Evolutionary conservation across 2,797 vertebrate genomes (phyloP).

Genomic region (Ptychadena robeensis): DNA sequence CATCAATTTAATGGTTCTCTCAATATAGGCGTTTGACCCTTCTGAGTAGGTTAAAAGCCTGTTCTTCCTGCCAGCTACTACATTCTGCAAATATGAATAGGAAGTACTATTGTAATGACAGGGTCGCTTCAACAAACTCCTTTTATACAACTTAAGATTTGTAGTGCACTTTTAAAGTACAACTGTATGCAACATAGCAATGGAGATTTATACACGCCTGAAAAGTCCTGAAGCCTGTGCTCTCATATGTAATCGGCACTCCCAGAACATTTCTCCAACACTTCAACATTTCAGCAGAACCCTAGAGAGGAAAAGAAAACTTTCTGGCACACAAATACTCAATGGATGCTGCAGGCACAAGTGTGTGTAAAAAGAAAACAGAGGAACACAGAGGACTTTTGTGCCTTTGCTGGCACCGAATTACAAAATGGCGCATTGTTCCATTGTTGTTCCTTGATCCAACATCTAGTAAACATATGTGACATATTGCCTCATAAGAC

Average conservation of each 20-base stretch:
- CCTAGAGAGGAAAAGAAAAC: neutral
- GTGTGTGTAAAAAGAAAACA: slow-evolving; percentile 14
- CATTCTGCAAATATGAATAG: no score
- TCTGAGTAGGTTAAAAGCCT: no score
- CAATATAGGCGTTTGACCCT: no score
- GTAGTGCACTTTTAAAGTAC: no score
- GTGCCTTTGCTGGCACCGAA: slow-evolving; percentile 31
- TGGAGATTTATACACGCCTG: neutral
- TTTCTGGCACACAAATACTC: neutral
- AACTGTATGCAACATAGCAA: no score
- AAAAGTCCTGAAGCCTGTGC: neutral
- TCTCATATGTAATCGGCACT: slow-evolving; percentile 6
- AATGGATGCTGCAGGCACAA: slow-evolving; percentile 6
- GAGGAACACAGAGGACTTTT: slow-evolving; percentile 23
- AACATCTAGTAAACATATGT: slow-evolving; percentile 39
- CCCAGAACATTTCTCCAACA: slow-evolving; percentile 23
- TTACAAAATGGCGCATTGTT: slow-evolving; percentile 14
- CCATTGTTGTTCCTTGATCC: slow-evolving; percentile 30
- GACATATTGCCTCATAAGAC: slow-evolving; percentile 35
- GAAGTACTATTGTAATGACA: no score
- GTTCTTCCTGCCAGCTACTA: no score
- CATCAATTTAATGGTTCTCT: no score
- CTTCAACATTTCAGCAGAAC: neutral
- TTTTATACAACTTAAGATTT: no score
- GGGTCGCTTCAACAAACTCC: no score